Evolutionary conservation across 2,113 vertebrate genomes (phyloP).

Genomic region (Phrynosoma platyrhinos): DNA sequence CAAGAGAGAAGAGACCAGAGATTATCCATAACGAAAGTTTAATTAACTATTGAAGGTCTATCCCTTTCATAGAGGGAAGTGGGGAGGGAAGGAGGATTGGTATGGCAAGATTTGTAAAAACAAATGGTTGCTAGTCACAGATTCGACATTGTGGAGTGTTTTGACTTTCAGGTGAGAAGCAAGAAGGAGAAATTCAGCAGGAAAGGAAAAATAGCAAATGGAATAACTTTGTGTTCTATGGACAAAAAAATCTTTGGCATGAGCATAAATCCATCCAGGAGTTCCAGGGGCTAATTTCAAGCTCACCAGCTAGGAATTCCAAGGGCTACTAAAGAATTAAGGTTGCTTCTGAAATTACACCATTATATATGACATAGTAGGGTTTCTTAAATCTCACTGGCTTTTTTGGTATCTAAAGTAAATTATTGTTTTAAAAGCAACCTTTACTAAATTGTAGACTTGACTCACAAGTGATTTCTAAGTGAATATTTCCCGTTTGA

Average conservation of each 20-base stretch:
- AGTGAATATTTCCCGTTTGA: neutral
- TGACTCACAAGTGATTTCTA: neutral
- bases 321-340: neutral
- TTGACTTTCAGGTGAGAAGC: neutral
- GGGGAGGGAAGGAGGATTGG: neutral
- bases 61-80: neutral
- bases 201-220: neutral
- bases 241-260: too few species aligned
- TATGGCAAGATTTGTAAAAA: too few species aligned
- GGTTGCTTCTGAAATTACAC: neutral
- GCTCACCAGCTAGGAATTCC: neutral
- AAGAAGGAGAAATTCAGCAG: neutral
- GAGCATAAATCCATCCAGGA: too few species aligned
- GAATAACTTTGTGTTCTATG: neutral
- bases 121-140: neutral
- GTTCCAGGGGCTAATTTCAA: too few species aligned
- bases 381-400: neutral
- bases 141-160: neutral
- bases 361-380: neutral
- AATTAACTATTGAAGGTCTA: neutral
- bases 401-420: neutral
- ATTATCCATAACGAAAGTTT: neutral
- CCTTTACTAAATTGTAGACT: neutral
- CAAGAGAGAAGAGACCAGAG: neutral
- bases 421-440: neutral